Percentiles rank a stretch among this genome's conserved stretches.
phyloP scores from a whole-genome alignment of 2,888 invertebrate genomes.

The Trichogramma evanescens region DNA sequence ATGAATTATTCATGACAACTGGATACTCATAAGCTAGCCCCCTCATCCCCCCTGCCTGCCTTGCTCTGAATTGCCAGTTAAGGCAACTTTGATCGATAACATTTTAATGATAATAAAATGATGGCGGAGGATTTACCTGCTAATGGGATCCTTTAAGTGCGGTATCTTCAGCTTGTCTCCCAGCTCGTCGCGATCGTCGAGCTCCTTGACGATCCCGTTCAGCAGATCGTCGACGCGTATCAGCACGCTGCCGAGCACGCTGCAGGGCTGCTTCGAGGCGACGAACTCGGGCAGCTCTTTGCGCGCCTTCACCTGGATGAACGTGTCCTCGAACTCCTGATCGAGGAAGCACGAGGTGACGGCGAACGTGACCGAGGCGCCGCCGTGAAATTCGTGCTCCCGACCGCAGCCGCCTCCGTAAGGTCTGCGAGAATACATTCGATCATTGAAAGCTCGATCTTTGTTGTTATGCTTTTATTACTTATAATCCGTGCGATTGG shows the following conservation, averaged over 20 bases:
- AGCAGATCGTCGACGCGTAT: slow-evolving; percentile 32
- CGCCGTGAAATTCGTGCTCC: slow-evolving; percentile 36
- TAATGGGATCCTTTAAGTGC: slow-evolving; percentile 34
- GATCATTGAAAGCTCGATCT: neutral
- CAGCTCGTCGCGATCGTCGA: slow-evolving; percentile 30
- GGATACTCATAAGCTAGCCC: too few relatives aligned
- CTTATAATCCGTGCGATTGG: slow-evolving; percentile 32
- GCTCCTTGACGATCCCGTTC: slow-evolving; percentile 35
- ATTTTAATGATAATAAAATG: neutral
- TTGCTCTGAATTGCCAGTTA: too few relatives aligned
- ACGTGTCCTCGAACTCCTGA: neutral
- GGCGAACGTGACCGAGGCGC: slow-evolving; percentile 37
- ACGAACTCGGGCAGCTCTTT: slow-evolving; percentile 31
- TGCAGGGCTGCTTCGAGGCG: slow-evolving; percentile 27
- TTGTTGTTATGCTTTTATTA: neutral
- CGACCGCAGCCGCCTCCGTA: slow-evolving; percentile 34
- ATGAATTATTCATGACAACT: too few relatives aligned
- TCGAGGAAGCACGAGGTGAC: slow-evolving; percentile 27
- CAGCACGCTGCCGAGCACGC: slow-evolving; percentile 27
- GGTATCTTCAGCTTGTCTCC: slow-evolving; percentile 26
- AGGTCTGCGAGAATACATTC: neutral
- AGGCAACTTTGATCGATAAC: neutral
- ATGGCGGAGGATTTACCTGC: slow-evolving; percentile 26
- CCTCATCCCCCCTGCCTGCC: too few relatives aligned
- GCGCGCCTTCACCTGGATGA: neutral